Evolutionary conservation across 1,140 invertebrate species (phyloP).

Genomic region (Hyphantria cunea): DNA sequence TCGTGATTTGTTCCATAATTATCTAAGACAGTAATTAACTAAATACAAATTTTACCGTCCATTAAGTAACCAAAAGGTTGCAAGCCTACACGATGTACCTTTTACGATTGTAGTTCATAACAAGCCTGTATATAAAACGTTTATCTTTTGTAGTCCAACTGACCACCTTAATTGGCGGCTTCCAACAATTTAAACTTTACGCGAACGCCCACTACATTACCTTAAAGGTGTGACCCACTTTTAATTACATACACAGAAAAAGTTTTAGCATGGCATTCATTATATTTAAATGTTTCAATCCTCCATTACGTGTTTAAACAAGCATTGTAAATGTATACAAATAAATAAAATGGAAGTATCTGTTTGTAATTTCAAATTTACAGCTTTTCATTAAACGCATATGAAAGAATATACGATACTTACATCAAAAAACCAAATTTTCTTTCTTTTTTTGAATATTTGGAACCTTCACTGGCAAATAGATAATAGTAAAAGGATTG

Average conservation of each 20-base stretch:
- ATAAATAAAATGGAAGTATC: no score
- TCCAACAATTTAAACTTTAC: conserved; percentile 3
- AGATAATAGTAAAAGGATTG: no score
- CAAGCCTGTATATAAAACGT: conserved; percentile 9
- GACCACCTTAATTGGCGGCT: conserved; percentile 2
- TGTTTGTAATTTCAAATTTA: no score
- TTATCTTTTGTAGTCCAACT: conserved; percentile 6
- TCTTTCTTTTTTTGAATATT: no score
- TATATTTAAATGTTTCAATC: conserved; percentile 8
- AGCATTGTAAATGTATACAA: neutral
- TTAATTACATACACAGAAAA: conserved; percentile 13
- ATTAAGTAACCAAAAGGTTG: conserved; percentile 2
- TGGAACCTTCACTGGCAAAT: no score
- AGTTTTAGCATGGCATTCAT: conserved; percentile 1
- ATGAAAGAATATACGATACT: no score
- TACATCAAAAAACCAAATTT: no score
- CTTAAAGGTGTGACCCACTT: conserved; percentile 17
- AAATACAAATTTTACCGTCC: no score
- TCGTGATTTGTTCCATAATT: neutral
- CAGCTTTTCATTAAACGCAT: no score
- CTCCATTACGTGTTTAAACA: no score
- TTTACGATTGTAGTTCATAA: conserved; percentile 17
- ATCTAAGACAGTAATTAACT: neutral
- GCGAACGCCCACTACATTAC: conserved; percentile 7
- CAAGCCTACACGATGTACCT: conserved; percentile 8